Conservation (phyloP, 2,888 invertebrate species). For the Drosophila kambysellisi region DNA sequence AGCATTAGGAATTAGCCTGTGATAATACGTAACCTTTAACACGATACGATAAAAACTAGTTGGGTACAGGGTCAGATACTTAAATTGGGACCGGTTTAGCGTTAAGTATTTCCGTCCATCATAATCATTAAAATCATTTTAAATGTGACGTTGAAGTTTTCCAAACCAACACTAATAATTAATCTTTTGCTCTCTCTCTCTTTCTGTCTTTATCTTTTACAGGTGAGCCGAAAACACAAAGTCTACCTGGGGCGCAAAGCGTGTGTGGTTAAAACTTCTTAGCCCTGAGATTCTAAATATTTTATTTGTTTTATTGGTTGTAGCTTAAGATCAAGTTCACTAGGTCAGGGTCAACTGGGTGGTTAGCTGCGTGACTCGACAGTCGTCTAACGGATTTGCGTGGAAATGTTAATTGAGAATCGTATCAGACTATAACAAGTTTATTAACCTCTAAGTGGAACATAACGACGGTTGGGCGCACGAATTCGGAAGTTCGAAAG, state of each 20-base stretch:
- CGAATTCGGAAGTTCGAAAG: slow-evolving; percentile 34
- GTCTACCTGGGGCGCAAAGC: background rate
- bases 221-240: slow-evolving; percentile 39
- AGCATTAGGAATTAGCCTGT: too few species aligned
- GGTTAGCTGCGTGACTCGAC: slow-evolving; percentile 15
- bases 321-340: slow-evolving; percentile 69
- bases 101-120: slow-evolving; percentile 22
- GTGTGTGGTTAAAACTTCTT: slow-evolving; percentile 48
- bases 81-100: slow-evolving; percentile 26
- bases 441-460: slow-evolving; percentile 76
- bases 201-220: slow-evolving; percentile 13
- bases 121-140: slow-evolving; percentile 29
- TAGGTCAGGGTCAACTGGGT: slow-evolving; percentile 73
- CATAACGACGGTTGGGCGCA: slow-evolving; percentile 44
- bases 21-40: slow-evolving; percentile 15
- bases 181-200: slow-evolving; percentile 9
- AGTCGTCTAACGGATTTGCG: slow-evolving; percentile 56
- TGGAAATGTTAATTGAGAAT: slow-evolving; percentile 56
- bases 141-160: slow-evolving; percentile 40
- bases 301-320: background rate
- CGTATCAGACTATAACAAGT: slow-evolving; percentile 66
- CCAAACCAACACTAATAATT: slow-evolving; percentile 15
- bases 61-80: slow-evolving; percentile 31
- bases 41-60: background rate
- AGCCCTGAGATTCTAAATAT: slow-evolving; percentile 56